Evolutionary conservation across 2,113 vertebrate genomes (phyloP).

Genomic region (Gnathonemus longibarbis): DNA sequence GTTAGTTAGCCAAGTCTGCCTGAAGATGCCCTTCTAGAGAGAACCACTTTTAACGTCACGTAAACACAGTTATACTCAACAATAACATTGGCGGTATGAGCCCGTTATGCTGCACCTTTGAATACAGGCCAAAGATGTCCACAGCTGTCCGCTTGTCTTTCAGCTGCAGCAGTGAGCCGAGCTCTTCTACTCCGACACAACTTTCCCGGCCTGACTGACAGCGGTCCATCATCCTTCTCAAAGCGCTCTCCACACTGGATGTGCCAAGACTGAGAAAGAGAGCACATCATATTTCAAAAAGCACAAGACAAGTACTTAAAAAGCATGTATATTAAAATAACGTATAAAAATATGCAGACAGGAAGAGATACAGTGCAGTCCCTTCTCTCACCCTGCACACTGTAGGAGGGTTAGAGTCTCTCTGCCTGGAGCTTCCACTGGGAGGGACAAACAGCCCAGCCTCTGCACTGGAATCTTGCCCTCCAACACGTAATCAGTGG

Average conservation of each 20-base stretch:
- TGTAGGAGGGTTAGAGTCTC: slow-evolving; percentile 48
- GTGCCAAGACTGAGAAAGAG: slow-evolving; percentile 34
- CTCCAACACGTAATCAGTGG: slow-evolving; percentile 75
- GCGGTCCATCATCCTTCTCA: slow-evolving; percentile 48
- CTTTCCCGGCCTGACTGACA: slow-evolving; percentile 37
- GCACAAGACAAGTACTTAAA: neutral
- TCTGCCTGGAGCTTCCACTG: slow-evolving; percentile 64
- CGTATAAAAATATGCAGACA: neutral
- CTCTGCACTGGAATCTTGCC: slow-evolving; percentile 65
- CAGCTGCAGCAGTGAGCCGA: slow-evolving; percentile 45
- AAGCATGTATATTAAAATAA: neutral
- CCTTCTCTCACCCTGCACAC: slow-evolving; percentile 32
- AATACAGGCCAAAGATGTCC: slow-evolving; percentile 48
- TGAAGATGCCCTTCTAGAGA: neutral
- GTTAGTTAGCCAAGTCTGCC: neutral
- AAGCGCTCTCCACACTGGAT: slow-evolving; percentile 21
- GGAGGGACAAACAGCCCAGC: slow-evolving; percentile 65
- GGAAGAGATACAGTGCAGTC: neutral
- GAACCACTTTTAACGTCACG: neutral
- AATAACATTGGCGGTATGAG: neutral
- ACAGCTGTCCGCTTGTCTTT: slow-evolving; percentile 30
- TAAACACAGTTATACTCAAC: neutral
- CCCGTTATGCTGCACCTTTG: slow-evolving; percentile 42
- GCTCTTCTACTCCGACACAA: slow-evolving; percentile 34
- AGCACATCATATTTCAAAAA: neutral